These are phyloP conservation scores for Ctenochaetus hawaiiensis DNA, from an alignment of 2,797 vertebrate genomes.

Conservation along the genomic window DNA sequence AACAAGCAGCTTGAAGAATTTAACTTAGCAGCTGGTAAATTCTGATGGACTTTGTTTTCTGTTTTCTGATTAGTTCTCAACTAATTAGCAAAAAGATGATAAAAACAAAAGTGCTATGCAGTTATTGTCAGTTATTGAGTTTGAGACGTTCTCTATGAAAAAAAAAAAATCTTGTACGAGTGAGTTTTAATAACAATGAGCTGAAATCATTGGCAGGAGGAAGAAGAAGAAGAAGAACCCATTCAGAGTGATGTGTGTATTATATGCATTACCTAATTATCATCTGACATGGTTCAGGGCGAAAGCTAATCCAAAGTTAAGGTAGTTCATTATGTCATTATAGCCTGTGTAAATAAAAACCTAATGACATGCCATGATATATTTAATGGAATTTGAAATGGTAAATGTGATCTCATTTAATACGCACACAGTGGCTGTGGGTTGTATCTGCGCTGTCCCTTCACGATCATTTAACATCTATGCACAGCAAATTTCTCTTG, in stretches of 20 bases:
- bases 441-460: conserved; percentile 29
- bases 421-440: conserved; percentile 24
- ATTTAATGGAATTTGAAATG: conserved; percentile 60
- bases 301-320: conserved; percentile 58
- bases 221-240: conserved; percentile 26
- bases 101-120: not conserved
- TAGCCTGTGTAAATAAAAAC: conserved; percentile 39
- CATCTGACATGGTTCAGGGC: conserved; percentile 54
- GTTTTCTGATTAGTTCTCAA: not conserved
- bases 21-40: not conserved
- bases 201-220: conserved; percentile 14
- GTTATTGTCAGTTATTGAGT: not conserved
- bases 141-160: not conserved
- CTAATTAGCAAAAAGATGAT: not conserved
- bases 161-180: not conserved
- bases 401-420: conserved; percentile 39
- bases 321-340: conserved; percentile 47
- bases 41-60: not conserved
- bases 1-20: not conserved
- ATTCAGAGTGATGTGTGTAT: conserved; percentile 27
- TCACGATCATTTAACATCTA: conserved; percentile 41
- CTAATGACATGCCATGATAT: conserved; percentile 38
- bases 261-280: conserved; percentile 55
- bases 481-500: conserved; percentile 26
- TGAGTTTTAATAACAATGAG: conserved; percentile 6